phyloP scores from a whole-genome alignment of 2,888 invertebrate species.

The Eristalinus sepulchralis region DNA sequence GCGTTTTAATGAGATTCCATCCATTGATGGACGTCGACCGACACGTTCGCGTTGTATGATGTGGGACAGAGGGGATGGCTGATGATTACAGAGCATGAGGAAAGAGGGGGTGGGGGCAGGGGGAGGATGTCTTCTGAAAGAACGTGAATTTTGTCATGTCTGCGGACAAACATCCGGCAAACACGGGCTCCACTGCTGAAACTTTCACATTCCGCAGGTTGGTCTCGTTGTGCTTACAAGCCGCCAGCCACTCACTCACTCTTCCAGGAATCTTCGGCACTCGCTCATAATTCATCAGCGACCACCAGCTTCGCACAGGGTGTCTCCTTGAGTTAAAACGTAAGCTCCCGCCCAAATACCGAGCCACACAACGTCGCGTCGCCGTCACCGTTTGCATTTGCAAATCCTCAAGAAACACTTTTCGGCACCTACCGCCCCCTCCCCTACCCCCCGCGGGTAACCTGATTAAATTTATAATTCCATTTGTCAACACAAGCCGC shows the following conservation, averaged over 20 bases:
- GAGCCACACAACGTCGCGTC: neutral
- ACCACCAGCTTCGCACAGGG: neutral
- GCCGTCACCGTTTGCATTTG: neutral
- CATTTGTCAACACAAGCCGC: slow-evolving; percentile 52
- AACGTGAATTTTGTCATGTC: too few relatives aligned
- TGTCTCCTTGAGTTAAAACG: slow-evolving; percentile 19
- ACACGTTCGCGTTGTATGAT: neutral
- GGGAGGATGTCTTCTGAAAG: too few relatives aligned
- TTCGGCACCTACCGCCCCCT: neutral
- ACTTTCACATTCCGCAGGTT: too few relatives aligned
- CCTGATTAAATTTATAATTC: slow-evolving; percentile 69
- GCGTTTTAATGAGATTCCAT: slow-evolving; percentile 2
- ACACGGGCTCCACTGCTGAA: too few relatives aligned
- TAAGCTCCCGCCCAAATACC: neutral
- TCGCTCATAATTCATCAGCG: neutral
- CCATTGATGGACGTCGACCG: neutral
- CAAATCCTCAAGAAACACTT: neutral
- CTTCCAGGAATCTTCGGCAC: too few relatives aligned
- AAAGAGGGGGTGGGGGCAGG: too few relatives aligned
- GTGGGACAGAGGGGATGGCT: too few relatives aligned
- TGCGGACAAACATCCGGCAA: too few relatives aligned
- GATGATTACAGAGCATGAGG: too few relatives aligned
- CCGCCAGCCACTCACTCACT: too few relatives aligned
- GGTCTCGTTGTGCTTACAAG: too few relatives aligned
- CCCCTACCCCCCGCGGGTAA: neutral